A percentile compares a stretch with the other conserved stretches of the same genome.
Evolutionary conservation across 2,797 vertebrate species (phyloP).

Genomic region (Cercopithecus hamlyni): DNA sequence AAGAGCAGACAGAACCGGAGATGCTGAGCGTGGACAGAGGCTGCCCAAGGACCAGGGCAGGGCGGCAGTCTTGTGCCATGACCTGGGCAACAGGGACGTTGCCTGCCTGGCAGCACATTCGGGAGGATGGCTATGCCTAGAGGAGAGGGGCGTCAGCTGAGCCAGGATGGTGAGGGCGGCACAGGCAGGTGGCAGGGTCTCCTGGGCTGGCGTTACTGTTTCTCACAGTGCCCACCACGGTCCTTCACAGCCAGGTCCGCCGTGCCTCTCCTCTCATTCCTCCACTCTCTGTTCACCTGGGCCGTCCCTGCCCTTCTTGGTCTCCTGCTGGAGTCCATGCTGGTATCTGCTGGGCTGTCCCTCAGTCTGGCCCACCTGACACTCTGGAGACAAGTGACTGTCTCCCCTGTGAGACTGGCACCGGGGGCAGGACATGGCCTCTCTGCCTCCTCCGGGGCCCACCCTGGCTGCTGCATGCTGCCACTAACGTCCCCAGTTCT

Average conservation of each 20-base stretch:
- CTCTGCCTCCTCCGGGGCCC: not conserved
- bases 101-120: not conserved
- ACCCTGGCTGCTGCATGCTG: not conserved
- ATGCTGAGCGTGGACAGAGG: not conserved
- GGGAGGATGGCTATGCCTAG: not conserved
- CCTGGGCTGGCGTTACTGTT: too few relatives aligned
- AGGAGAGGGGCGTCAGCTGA: not conserved
- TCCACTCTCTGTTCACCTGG: not conserved
- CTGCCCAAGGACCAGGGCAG: not conserved
- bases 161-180: too few relatives aligned
- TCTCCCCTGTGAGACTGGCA: too few relatives aligned
- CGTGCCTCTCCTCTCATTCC: not conserved
- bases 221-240: fast-evolving
- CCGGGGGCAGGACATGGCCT: too few relatives aligned
- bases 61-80: not conserved
- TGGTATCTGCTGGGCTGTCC: not conserved
- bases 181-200: too few relatives aligned
- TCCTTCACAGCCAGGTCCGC: not conserved
- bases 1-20: not conserved
- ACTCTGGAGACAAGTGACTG: too few relatives aligned
- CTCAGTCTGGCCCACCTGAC: not conserved
- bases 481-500: not conserved
- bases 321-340: not conserved
- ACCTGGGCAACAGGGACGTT: not conserved
- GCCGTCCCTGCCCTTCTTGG: not conserved